These are phyloP conservation scores for Eupleurogrammus muticus DNA, from an alignment of 2,797 vertebrate species.

Conservation along the genomic window DNA sequence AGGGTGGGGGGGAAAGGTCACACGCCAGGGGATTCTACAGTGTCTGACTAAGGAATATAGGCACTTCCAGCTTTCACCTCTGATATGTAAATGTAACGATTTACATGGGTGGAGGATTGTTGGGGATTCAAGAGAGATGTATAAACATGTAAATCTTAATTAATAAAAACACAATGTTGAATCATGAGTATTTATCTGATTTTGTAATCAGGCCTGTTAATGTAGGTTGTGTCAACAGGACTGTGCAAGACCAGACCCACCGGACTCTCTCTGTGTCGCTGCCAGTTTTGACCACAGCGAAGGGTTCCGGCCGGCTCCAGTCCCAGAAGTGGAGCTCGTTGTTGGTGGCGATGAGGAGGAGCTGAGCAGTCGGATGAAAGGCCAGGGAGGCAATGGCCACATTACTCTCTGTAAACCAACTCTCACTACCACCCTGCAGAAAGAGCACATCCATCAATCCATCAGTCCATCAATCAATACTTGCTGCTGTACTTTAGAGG, in stretches of 20 bases:
- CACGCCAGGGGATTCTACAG: too few relatives aligned
- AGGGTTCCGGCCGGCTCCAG: conserved; percentile 98
- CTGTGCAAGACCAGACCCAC: conserved; percentile 73
- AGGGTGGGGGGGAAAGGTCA: too few relatives aligned
- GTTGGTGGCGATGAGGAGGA: conserved; percentile 96
- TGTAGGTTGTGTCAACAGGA: background rate
- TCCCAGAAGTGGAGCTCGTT: conserved; percentile 99
- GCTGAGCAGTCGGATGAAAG: conserved; percentile 98
- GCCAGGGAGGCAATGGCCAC: conserved; percentile 97
- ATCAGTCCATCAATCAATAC: too few relatives aligned
- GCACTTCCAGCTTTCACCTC: too few relatives aligned
- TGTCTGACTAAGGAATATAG: too few relatives aligned
- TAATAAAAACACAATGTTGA: too few relatives aligned
- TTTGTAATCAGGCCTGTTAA: too few relatives aligned
- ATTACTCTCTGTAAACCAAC: conserved; percentile 99
- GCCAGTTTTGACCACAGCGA: conserved; percentile 96
- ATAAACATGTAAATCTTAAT: too few relatives aligned
- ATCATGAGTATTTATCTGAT: too few relatives aligned
- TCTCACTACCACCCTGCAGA: conserved; percentile 95
- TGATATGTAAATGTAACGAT: too few relatives aligned
- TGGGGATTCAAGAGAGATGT: too few relatives aligned
- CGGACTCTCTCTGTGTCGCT: conserved; percentile 97
- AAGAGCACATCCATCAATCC: background rate
- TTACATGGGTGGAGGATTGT: too few relatives aligned
- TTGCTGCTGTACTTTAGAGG: background rate